phyloP scores from a whole-genome alignment of 2,113 vertebrate species.

The Todiramphus chloris region DNA sequence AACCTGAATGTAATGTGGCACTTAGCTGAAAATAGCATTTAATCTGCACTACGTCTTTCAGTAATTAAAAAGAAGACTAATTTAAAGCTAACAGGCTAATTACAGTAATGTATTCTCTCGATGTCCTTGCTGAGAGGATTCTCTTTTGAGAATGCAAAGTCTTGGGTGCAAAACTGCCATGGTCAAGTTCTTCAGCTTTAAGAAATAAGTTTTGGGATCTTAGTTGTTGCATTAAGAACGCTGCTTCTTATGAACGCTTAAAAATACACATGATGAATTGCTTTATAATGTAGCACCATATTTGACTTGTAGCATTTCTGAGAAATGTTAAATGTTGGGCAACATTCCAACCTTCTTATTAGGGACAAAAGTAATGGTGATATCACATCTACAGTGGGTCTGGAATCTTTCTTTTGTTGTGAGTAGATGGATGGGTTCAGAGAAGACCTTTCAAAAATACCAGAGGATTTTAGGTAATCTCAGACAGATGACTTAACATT shows the following conservation, averaged over 20 bases:
- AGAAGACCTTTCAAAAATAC: background rate
- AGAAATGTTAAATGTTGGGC: background rate
- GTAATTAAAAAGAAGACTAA: background rate
- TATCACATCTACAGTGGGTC: background rate
- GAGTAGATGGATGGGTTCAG: background rate
- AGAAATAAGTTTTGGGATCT: background rate
- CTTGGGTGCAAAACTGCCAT: background rate
- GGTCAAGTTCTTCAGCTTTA: background rate
- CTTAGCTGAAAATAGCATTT: background rate
- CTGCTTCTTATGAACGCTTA: background rate
- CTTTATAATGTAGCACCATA: background rate
- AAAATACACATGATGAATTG: background rate
- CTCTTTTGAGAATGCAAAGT: background rate
- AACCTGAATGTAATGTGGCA: background rate
- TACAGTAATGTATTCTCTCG: background rate
- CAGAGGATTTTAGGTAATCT: background rate
- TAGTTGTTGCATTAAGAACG: background rate
- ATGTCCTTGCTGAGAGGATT: background rate
- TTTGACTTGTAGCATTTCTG: background rate
- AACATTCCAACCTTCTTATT: background rate
- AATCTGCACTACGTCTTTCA: background rate
- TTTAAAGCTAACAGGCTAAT: background rate
- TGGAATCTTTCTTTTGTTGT: background rate
- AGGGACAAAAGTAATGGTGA: background rate
- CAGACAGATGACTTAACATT: background rate